Evolutionary conservation across 1,140 invertebrate genomes (phyloP), one percentile per base, ranked within the genome.

Genomic region (Sarcophaga peregrina): DNA sequence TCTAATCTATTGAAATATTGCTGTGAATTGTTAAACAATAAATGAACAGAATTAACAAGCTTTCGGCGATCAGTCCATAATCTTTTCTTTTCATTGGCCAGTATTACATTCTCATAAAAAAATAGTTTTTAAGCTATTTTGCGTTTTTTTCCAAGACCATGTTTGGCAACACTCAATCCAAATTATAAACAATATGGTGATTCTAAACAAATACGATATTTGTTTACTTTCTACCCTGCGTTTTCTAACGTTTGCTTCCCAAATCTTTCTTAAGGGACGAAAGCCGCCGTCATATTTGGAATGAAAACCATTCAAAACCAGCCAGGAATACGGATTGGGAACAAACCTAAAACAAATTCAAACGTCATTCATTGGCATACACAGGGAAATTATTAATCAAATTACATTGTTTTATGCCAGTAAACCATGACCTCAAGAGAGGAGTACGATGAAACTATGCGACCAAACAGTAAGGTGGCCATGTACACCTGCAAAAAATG

Each of bases 181-280:
- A 37, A 37, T 37, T 37, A 37, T 2, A 37, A 37, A 37, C 25
- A 37, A 25, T 62, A 15, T 15, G 58, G 58, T 11, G 15, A 62
- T 62, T 4, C 62, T 13, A 72, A 20, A 20, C 17, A 15, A 13
- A n/a, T n/a, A 20, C 62, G 10, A 46, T 74, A 76, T 76, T 76
- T 78, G 75, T 78, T 78, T 47, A 50, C 75, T 78, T 78, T 47
- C 75, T 78, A 78, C 48, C 75, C 75, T 50, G n/a, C 75, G 10
- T 50, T 20, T 20, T 37, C 15, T 52, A 52, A 50, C 47, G 75
- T 9, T 47, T 78, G 75, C 17, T 78, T 52, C 48, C 73, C 75
- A 52, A 17, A 20, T 78, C 17, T 37, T 48, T 78, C 48, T 20
- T 25, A 76, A 46, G 46, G 46, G 46, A 76, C n/a, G n/a, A 47